Evolutionary conservation across 2,113 vertebrate genomes (phyloP).

Genomic region (Phyllostomus discolor): DNA sequence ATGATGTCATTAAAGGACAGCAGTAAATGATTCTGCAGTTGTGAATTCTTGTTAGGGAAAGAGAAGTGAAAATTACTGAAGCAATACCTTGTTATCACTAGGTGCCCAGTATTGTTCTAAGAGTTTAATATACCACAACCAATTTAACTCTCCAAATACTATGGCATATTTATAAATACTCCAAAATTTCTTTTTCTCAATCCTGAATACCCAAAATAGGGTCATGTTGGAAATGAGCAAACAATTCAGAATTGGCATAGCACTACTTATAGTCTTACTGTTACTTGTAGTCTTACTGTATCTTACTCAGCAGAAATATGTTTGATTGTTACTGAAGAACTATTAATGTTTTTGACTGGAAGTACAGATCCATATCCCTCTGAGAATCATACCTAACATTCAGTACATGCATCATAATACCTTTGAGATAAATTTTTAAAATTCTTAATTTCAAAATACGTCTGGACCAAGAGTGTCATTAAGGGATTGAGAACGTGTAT

Average conservation of each 20-base stretch:
- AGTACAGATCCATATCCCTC: fast-evolving
- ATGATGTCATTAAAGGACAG: background rate
- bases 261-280: background rate
- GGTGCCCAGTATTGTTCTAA: background rate
- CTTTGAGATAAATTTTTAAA: background rate
- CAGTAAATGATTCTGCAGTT: no score
- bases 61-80: background rate
- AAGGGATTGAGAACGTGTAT: background rate
- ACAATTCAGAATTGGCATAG: background rate
- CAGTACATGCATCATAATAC: fast-evolving
- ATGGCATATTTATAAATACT: background rate
- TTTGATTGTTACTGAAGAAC: background rate
- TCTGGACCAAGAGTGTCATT: background rate
- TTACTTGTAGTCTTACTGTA: background rate
- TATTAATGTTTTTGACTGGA: background rate
- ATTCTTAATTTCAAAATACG: background rate
- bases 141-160: background rate
- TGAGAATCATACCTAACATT: background rate
- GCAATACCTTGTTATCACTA: background rate
- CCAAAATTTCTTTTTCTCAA: background rate
- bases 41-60: background rate
- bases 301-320: background rate
- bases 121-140: background rate
- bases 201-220: background rate
- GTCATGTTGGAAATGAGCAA: background rate